These are phyloP conservation scores for Palythoa heliodiscus DNA, from an alignment of 92 coral and sea anemone genomes.

Conservation along the genomic window DNA sequence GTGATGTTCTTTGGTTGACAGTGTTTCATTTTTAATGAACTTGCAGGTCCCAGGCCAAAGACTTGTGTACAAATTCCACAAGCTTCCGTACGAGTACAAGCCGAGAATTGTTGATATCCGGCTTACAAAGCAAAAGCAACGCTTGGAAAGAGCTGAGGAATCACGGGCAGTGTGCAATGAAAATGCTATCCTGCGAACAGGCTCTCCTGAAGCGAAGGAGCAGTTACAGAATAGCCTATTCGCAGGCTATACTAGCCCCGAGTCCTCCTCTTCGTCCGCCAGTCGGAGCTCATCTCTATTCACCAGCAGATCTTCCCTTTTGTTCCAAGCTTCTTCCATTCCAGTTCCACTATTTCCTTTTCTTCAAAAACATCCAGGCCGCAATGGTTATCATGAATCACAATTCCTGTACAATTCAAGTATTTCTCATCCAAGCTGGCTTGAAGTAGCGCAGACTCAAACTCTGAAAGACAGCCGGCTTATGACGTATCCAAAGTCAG, in stretches of 20 bases:
- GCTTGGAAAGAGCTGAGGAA: not conserved
- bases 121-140: constrained; percentile 10
- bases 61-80: constrained; percentile 41
- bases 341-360: not conserved
- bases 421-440: constrained; percentile 7
- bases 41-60: constrained; percentile 35
- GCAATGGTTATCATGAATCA: not conserved
- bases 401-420: constrained; percentile 1
- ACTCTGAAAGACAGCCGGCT: not conserved
- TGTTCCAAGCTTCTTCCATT: not conserved
- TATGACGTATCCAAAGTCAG: not conserved
- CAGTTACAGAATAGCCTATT: no score
- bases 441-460: constrained; percentile 21
- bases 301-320: not conserved
- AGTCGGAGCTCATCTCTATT: not conserved
- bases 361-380: not conserved
- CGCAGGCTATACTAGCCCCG: not conserved
- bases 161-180: not conserved
- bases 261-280: not conserved
- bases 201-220: no score
- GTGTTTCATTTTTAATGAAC: not conserved
- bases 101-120: constrained; percentile 39
- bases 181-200: not conserved
- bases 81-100: constrained; percentile 39
- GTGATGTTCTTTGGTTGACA: no score